Evolutionary conservation across 2,797 vertebrate species (phyloP).

Genomic region (Cyclopterus lumpus): DNA sequence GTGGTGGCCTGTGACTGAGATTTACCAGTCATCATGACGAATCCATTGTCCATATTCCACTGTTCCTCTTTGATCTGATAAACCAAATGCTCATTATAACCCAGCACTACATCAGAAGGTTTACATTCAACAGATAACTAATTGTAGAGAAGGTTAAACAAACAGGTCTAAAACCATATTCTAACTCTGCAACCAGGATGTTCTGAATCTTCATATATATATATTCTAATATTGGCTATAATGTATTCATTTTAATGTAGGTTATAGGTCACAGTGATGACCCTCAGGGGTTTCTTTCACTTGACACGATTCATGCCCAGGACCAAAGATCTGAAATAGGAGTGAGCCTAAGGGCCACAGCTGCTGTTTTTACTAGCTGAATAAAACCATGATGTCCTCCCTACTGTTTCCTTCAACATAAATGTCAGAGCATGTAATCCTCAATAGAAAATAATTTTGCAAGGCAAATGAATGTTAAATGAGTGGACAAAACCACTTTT

Average conservation of each 20-base stretch:
- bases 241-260: neutral
- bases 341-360: slow-evolving; percentile 64
- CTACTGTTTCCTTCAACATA: slow-evolving; percentile 77
- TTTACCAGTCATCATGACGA: slow-evolving; percentile 71
- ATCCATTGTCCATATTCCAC: slow-evolving; percentile 62
- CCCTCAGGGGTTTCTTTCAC: slow-evolving; percentile 51
- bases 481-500: neutral
- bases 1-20: slow-evolving; percentile 69
- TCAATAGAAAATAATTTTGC: slow-evolving; percentile 19
- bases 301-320: slow-evolving; percentile 65
- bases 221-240: neutral
- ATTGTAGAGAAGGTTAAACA: neutral
- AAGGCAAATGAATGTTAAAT: slow-evolving; percentile 22
- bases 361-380: slow-evolving; percentile 65
- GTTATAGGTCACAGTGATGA: slow-evolving; percentile 33
- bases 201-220: neutral
- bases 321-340: slow-evolving; percentile 48
- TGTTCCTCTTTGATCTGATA: slow-evolving; percentile 46
- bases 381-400: slow-evolving; percentile 68
- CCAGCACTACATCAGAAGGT: neutral
- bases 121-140: neutral
- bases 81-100: slow-evolving; percentile 12
- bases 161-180: neutral
- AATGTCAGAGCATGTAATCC: slow-evolving; percentile 51
- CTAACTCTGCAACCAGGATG: neutral